Evolutionary conservation across 2,888 invertebrate genomes (phyloP), one percentile per base, ranked within the genome.

Genomic region (Lypha dubia): DNA sequence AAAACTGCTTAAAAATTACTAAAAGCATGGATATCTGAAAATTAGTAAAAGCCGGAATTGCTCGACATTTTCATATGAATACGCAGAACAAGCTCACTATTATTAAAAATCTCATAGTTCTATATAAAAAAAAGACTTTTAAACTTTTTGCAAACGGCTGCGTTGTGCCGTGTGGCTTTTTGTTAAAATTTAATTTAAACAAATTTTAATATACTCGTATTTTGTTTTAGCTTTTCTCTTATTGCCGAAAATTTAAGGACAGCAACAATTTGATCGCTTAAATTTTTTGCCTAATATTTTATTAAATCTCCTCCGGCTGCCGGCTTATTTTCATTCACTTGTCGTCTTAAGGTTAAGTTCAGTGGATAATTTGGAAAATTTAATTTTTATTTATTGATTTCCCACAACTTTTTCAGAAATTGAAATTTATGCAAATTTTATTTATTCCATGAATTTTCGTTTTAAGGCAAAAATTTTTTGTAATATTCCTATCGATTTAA

Each of bases 391-490:
- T n/a, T 38, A 13, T 38, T 38, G 38, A 11, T 13, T 38, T 38
- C 38, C 11, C n/a, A n/a, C 44, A 44, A n/a, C 15, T 15, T 13
- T 13, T 41, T 3, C 1, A 11, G 1, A 46, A 28, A 35, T 35
- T 58, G 4, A 22, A 76, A 67, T 58, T 51, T 24, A 67, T 35
- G 51, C 13, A 44, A 41, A 44, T 65, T 62, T 28, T 38, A 0
- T n/a, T 38, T 49, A 20, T 20, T 32, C 32, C 8, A 17, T 20
- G 17, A 4, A n/a, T n/a, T n/a, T 6, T 46, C 9, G 20, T 13
- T 32, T 8, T 8, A 17, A 24, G 41, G 17, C 35, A 56, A 41
- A n/a, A 65, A 35, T 44, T 58, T 58, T 0, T 44, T 22, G n/a
- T 22, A 20, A 63, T 17, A 46, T 79, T 15, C 2, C 58, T 79